Evolutionary conservation across 2,888 invertebrate species (phyloP), one percentile per base, ranked within the genome.

Genomic region (Coenonympha glycerion): DNA sequence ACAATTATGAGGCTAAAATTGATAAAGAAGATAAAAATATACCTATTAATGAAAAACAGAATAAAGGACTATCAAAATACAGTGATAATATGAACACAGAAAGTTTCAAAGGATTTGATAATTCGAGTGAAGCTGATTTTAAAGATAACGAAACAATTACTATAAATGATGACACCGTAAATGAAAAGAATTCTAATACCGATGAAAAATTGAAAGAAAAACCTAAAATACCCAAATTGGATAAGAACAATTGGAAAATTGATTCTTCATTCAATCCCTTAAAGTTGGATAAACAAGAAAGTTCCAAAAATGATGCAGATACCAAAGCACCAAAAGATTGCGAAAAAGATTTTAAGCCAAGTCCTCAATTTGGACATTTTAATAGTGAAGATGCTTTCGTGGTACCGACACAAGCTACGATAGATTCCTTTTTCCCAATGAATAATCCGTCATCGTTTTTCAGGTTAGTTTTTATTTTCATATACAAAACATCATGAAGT

Each of bases 321-420:
- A 49, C 63, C 11, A 62, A 64, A 45, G 62, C 62, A n/a, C 28
- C 44, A 15, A 18, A 46, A n/a, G 42, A 40, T n/a, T 69, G 56
- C 19, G 62, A 60, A 8, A 71, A 72, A 13, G 76, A 77, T 36
- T 90, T 90, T 54, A 82, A 75, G 45, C 89, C 89, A 2, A 90
- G 90, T 63, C 87, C 80, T 6, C 88, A 84, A 59, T 56, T 90
- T 22, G 87, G 84, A 11, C 76, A 72, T 28, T 79, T 79, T 56
- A 81, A 82, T 56, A 89, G 89, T 58, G 74, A 68, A 50, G 83
- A 82, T 34, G 69, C 66, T 34, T 75, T 82, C 53, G 60, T 64
- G 3, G 49, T 55, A 0, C 68, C 73, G 0, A 70, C 72, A 0
- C 66, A 49, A 46, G 53, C 62, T 0, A 58, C 60, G 2, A 48